Evolutionary conservation across 2,113 vertebrate species (phyloP), one percentile per base, ranked within the genome.

Genomic region (Opisthocomus hoazin): DNA sequence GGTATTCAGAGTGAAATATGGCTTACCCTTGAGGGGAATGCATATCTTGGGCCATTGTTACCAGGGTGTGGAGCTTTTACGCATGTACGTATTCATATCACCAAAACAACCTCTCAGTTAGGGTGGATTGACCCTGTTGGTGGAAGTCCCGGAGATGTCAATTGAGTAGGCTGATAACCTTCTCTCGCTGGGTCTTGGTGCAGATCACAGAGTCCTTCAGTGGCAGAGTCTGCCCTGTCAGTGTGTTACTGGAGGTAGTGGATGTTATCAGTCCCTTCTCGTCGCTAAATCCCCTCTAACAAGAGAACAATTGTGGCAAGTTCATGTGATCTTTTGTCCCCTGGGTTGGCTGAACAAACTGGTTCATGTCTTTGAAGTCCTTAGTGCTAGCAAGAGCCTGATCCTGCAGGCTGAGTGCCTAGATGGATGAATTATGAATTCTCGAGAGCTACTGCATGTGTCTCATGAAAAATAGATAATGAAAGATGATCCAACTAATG

Each of bases 401-500:
- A 64, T 37, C 27, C 50, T 68, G 11, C 85, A 91, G 70, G 34
- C 84, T 79, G 61, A 58, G 36, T 75, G 50, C 74, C 71, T 85
- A 77, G 58, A 36, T 90, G 26, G 66, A 43, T 61, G 54, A 89
- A 79, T 75, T 96, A 48, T 92, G 90, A 89, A 79, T 94, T 89
- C 75, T 80, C 90, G 69, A 79, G 66, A 66, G 58, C 71, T 91
- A 56, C 78, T 84, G 71, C 68, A 73, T 88, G 53, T 92, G 60
- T 80, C 89, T 93, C 70, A 77, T 85, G 85, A 96, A 95, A 95
- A 87, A 84, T 30, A 80, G 75, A 53, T 92, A 68, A 84, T 94
- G 97, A 96, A 97, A 97, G 81, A 77, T 84, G 96, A 97, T 96
- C 96, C 90, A 66, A 0, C 71, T 41, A 89, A 93, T 71, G 56